Conservation (phyloP, 2,113 vertebrate genomes). For the Limanda limanda region DNA sequence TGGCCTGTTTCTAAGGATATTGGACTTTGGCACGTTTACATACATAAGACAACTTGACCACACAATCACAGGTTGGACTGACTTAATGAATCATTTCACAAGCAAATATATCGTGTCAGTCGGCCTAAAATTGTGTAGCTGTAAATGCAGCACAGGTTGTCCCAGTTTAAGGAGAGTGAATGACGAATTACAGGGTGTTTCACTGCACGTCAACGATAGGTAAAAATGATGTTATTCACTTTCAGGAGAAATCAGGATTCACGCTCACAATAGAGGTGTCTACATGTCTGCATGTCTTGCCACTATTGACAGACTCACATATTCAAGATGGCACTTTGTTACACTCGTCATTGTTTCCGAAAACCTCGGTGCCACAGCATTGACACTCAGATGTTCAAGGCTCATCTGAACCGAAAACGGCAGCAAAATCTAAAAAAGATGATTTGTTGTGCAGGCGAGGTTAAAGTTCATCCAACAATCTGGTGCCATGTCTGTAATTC, state of each 20-base stretch:
- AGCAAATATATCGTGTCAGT: neutral
- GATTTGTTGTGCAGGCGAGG: slow-evolving; percentile 14
- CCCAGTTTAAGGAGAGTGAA: neutral
- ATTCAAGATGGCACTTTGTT: neutral
- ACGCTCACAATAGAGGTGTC: slow-evolving; percentile 12
- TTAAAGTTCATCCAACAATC: neutral
- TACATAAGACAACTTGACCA: neutral
- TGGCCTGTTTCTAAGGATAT: neutral
- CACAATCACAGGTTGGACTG: neutral
- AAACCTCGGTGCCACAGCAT: neutral
- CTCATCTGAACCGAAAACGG: slow-evolving; percentile 8
- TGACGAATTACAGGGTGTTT: too few relatives aligned
- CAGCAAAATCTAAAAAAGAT: neutral
- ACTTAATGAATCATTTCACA: neutral
- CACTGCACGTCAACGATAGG: too few relatives aligned
- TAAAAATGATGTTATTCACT: too few relatives aligned
- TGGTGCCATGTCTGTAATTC: neutral
- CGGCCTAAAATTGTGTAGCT: neutral
- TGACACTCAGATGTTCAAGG: neutral
- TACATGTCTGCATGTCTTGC: neutral
- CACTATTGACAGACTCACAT: neutral
- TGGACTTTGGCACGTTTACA: neutral
- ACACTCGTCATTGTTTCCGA: neutral
- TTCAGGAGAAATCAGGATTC: too few relatives aligned
- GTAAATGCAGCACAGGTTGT: too few relatives aligned